Percentiles rank a stretch among this genome's conserved stretches.
Evolutionary conservation across 2,888 invertebrate species (phyloP).

Genomic region (Tetanocera ferruginea): DNA sequence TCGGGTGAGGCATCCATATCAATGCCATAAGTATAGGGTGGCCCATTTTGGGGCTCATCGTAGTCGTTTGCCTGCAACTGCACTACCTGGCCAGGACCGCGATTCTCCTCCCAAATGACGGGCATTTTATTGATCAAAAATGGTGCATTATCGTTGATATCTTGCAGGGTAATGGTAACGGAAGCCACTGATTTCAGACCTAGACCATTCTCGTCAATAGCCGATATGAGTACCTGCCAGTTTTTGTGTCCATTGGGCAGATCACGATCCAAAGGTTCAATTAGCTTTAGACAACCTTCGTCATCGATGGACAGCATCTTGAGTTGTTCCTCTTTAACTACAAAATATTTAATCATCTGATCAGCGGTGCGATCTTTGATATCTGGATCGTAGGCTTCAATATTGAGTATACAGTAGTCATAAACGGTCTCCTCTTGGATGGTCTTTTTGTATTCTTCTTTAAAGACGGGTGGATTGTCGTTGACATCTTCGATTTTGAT

Average conservation of each 20-base stretch:
- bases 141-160: conserved; percentile 96
- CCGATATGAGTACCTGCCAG: conserved; percentile 82
- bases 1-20: conserved; percentile 75
- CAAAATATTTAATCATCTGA: conserved; percentile 83
- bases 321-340: conserved; percentile 80
- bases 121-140: conserved; percentile 84
- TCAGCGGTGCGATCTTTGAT: conserved; percentile 81
- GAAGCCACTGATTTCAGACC: conserved; percentile 76
- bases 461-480: conserved; percentile 91
- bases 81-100: conserved; percentile 78
- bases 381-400: conserved; percentile 87
- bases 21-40: conserved; percentile 81
- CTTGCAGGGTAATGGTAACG: conserved; percentile 79
- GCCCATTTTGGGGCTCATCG: conserved; percentile 86
- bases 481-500: conserved; percentile 92
- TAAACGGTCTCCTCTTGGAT: conserved; percentile 82
- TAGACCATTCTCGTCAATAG: conserved; percentile 82
- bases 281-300: conserved; percentile 77
- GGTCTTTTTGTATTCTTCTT: conserved; percentile 79
- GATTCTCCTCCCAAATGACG: conserved; percentile 88
- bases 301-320: conserved; percentile 81
- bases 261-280: conserved; percentile 87
- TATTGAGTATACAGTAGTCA: conserved; percentile 78
- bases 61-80: conserved; percentile 83
- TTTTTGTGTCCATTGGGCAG: conserved; percentile 86